Evolutionary conservation across 37 sponge, comb jelly and placozoan species (phyloP), one percentile per base, ranked within the genome.

Genomic region (Corticium candelabrum): DNA sequence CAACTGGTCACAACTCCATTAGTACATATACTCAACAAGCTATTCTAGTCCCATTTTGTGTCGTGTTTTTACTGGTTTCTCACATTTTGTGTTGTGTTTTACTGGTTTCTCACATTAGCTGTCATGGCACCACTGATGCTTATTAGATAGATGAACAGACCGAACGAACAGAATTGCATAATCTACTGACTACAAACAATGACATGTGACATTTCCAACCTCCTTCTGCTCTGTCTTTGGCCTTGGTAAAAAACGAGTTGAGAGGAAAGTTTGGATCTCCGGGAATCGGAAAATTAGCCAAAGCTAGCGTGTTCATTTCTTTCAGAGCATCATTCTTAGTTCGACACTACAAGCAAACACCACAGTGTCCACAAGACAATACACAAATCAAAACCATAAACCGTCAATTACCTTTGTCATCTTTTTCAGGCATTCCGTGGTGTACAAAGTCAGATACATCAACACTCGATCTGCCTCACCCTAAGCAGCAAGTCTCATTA

Each of bases 341-440:
- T 1, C 89, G 86, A 39, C 86, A 84, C 92, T 95, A 62, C 1
- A 38, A 74, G 67, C n/a, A 76, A 68, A 76, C 43, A 56, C 73
- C 4, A 4, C 4, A 15, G 73, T 70, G 73, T 30, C 31, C 5
- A 15, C 73, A 70, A 29, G 31, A 29, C 73, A 32, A 30, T 15
- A 35, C 36, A 70, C 7, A 70, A 32, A 32, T 34, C 15, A 50
- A n/a, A n/a, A n/a, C n/a, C 62, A 50, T 21, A 50, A 50, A 50
- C 62, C 21, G 21, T 50, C 3, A 3, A 74, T 1, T 67, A 85
- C 94, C 81, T 77, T 91, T 37, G 88, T 89, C 35, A 97, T 78
- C 67, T 97, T 97, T 84, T 94, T 93, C 35, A 97, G 84, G 40
- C 99, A 97, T 77, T 97, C 99, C n/a, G 86, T 86, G 37, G 90